Evolutionary conservation across 1,140 invertebrate genomes (phyloP).

Genomic region (Drosophila ercepeae): DNA sequence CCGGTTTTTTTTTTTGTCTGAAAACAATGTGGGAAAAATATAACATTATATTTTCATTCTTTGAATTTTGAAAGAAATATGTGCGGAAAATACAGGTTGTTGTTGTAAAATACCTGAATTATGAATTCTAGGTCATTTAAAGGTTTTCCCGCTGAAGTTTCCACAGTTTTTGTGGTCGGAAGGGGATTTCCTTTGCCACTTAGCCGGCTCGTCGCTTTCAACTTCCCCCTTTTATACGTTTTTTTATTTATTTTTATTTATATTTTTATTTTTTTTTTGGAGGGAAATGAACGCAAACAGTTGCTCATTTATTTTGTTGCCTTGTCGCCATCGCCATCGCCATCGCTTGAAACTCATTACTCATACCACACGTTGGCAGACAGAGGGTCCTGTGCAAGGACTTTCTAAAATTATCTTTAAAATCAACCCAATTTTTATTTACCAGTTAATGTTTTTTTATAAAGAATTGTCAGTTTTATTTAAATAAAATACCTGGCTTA

Average conservation of each 20-base stretch:
- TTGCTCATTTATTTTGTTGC: slow-evolving; percentile 58
- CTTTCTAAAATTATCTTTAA: too few relatives aligned
- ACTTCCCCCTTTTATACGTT: background rate
- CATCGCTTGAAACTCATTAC: slow-evolving; percentile 55
- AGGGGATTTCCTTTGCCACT: slow-evolving; percentile 5
- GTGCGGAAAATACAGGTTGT: background rate
- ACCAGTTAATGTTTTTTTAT: too few relatives aligned
- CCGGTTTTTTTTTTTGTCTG: too few relatives aligned
- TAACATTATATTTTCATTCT: background rate
- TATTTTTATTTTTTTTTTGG: background rate
- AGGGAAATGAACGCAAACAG: slow-evolving; percentile 1
- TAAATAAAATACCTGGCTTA: too few relatives aligned
- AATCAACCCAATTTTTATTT: too few relatives aligned
- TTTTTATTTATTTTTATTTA: slow-evolving; percentile 1
- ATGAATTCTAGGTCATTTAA: slow-evolving; percentile 10
- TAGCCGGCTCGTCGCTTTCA: slow-evolving; percentile 7
- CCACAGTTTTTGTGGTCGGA: background rate
- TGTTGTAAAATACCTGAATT: background rate
- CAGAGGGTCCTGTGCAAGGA: background rate
- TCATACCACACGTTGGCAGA: slow-evolving; percentile 66
- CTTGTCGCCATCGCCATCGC: slow-evolving; percentile 14
- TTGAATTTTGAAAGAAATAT: slow-evolving; percentile 1
- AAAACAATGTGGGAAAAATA: slow-evolving; percentile 2
- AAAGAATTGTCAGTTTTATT: slow-evolving; percentile 44
- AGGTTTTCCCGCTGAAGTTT: slow-evolving; percentile 7